Conservation (phyloP, 1,140 invertebrate genomes). For the Heliothis virescens region DNA sequence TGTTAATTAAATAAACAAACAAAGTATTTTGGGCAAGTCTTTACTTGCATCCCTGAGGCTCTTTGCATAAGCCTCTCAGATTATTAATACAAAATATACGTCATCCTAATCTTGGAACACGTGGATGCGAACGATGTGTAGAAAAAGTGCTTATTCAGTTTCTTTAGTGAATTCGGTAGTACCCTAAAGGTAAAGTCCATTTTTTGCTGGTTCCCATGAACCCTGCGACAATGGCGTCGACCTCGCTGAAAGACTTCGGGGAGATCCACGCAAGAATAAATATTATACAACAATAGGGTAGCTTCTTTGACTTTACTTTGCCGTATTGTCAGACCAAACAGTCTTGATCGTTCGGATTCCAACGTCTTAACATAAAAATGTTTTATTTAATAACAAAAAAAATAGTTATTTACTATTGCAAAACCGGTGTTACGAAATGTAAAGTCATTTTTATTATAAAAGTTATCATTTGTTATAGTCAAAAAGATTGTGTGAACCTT, state of each 20-base stretch:
- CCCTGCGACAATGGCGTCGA: constrained; percentile 81
- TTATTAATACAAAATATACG: constrained; percentile 65
- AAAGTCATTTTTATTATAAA: not conserved
- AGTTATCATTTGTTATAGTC: not conserved
- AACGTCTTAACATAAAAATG: not conserved
- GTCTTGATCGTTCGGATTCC: constrained; percentile 65
- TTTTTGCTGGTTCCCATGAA: constrained; percentile 85
- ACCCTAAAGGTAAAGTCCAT: constrained; percentile 77
- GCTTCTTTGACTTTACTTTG: constrained; percentile 83
- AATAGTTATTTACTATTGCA: not conserved
- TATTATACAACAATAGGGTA: constrained; percentile 84
- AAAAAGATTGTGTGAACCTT: not conserved
- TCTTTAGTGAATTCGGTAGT: constrained; percentile 59
- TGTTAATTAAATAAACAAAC: constrained; percentile 58
- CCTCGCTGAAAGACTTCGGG: constrained; percentile 81
- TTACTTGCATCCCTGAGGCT: constrained; percentile 42
- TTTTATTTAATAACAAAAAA: not conserved
- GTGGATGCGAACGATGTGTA: constrained; percentile 73
- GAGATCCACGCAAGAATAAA: constrained; percentile 85
- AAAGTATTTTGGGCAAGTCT: constrained; percentile 26
- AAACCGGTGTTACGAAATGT: not conserved
- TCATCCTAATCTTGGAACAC: constrained; percentile 79
- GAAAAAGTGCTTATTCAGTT: constrained; percentile 84
- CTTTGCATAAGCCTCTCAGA: constrained; percentile 68
- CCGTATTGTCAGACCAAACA: constrained; percentile 32